These are phyloP conservation scores for Malurus splendens DNA, from an alignment of 2,797 vertebrate genomes.

Conservation along the genomic window DNA sequence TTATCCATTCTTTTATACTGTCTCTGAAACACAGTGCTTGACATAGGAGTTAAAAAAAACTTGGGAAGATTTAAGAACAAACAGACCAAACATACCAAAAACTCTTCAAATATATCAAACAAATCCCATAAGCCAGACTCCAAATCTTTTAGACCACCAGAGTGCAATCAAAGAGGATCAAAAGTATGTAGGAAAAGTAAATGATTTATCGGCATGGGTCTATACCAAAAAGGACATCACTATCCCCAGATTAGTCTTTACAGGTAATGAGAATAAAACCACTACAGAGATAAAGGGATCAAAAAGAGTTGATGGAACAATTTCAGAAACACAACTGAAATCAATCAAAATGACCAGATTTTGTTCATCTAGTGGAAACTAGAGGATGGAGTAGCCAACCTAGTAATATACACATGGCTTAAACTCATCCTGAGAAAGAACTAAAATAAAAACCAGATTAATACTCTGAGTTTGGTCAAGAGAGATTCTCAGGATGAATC, in stretches of 20 bases:
- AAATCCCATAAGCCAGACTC: not conserved
- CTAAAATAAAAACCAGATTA: not conserved
- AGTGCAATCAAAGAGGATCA: constrained; percentile 40
- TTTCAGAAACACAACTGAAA: constrained; percentile 28
- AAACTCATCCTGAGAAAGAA: not conserved
- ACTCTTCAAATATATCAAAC: constrained; percentile 25
- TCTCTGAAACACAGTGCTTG: constrained; percentile 1
- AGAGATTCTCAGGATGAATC: not conserved
- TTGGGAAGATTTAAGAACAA: constrained; percentile 17
- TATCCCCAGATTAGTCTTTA: constrained; percentile 16
- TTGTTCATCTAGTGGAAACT: not conserved
- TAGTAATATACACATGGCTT: not conserved
- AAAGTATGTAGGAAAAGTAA: constrained; percentile 20
- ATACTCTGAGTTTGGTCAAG: not conserved
- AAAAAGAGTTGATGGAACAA: constrained; percentile 34
- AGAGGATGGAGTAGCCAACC: not conserved
- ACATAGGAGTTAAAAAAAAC: not conserved
- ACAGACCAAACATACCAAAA: constrained; percentile 22
- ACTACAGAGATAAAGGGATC: constrained; percentile 18
- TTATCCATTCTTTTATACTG: not conserved
- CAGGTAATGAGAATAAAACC: constrained; percentile 27
- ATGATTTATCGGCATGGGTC: constrained; percentile 24
- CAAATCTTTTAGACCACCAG: constrained; percentile 9
- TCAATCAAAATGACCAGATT: not conserved
- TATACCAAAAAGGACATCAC: not conserved